Percentiles rank a stretch among this genome's conserved stretches.
phyloP scores from a whole-genome alignment of 1,140 invertebrate genomes.

The Tribolium castaneum region DNA sequence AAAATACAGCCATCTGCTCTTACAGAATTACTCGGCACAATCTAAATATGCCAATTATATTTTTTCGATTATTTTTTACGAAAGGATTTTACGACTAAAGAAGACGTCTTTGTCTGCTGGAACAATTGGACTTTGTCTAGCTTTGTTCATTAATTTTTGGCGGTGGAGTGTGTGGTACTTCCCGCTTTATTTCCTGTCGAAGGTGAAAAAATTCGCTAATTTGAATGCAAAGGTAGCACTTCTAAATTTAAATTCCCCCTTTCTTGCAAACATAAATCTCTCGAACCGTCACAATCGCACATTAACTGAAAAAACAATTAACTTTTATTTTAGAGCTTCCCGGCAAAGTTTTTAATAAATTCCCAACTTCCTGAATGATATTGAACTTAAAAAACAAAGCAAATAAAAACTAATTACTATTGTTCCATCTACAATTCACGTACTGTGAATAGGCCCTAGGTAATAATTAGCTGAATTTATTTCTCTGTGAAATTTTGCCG shows the following conservation, averaged over 20 bases:
- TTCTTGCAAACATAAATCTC: background rate
- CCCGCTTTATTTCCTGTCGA: too few relatives aligned
- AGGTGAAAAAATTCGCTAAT: conserved; percentile 1
- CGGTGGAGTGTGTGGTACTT: too few relatives aligned
- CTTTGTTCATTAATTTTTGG: background rate
- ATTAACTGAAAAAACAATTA: background rate
- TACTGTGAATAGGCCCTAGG: background rate
- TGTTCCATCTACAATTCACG: background rate
- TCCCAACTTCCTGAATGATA: background rate
- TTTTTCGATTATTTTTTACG: too few relatives aligned
- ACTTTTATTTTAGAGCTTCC: background rate
- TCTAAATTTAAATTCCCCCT: background rate
- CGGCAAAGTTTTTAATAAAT: background rate
- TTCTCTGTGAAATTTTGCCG: background rate
- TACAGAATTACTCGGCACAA: background rate
- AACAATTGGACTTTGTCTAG: background rate
- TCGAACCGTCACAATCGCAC: background rate
- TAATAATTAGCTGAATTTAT: background rate
- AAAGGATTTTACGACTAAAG: background rate
- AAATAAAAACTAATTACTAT: background rate
- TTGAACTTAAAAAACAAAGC: background rate
- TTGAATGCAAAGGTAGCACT: background rate
- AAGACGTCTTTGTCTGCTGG: background rate
- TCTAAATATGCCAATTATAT: background rate
- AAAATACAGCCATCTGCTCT: conserved; percentile 15